Evolutionary conservation across 2,888 invertebrate species (phyloP).

Genomic region (Caenorhabditis zanzibari): DNA sequence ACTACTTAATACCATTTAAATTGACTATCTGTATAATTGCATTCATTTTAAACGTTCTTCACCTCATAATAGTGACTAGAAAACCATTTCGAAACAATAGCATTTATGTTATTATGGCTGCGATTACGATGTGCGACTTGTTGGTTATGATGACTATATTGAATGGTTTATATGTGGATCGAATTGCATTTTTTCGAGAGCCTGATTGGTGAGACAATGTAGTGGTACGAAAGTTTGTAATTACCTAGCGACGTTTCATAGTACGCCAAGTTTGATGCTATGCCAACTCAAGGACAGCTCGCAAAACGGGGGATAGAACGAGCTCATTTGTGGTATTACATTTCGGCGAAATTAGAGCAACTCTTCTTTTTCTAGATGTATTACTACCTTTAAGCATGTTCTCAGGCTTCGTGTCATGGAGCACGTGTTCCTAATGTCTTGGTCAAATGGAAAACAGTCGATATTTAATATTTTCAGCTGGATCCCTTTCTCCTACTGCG

Average conservation of each 20-base stretch:
- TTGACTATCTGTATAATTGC: not conserved
- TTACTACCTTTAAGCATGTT: too few relatives aligned
- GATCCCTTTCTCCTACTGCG: not conserved
- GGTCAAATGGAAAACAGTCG: not conserved
- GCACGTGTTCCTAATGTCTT: too few relatives aligned
- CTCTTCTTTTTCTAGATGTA: too few relatives aligned
- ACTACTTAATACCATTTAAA: not conserved
- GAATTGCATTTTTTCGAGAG: not conserved
- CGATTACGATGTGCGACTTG: conserved; percentile 1
- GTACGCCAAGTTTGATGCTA: too few relatives aligned
- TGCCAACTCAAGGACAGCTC: too few relatives aligned
- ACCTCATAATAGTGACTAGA: not conserved
- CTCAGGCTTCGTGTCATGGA: too few relatives aligned
- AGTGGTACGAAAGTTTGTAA: too few relatives aligned
- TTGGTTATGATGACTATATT: not conserved
- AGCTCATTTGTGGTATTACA: too few relatives aligned
- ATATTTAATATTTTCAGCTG: conserved; percentile 1
- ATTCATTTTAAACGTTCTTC: not conserved
- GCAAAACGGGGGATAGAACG: too few relatives aligned
- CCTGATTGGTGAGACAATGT: not conserved
- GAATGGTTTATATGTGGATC: not conserved
- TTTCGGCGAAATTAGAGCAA: too few relatives aligned
- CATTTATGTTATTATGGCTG: conserved; percentile 10
- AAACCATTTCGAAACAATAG: conserved; percentile 4
- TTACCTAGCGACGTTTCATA: too few relatives aligned